Evolutionary conservation across 1,140 invertebrate species (phyloP), one percentile per base, ranked within the genome.

Genomic region (Pseudomyrmex gracilis): DNA sequence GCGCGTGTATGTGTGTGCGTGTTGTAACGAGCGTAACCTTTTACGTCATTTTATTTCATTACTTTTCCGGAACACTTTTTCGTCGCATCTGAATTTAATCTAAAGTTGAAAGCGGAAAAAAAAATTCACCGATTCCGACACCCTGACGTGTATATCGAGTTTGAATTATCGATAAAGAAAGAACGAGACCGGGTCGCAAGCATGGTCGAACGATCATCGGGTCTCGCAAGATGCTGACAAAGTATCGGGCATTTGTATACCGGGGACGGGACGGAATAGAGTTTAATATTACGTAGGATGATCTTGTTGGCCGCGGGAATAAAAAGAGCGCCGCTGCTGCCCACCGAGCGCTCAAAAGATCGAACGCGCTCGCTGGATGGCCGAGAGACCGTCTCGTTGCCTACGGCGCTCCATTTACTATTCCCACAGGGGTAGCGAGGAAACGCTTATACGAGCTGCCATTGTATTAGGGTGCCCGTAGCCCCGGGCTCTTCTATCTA

Each of bases 401-500:
- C 76, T 22, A 80, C 53, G 76, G 76, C 76, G 76, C 66, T 80
- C 76, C 76, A 80, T 80, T 80, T 80, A 84, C 85, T 86, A 86
- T 90, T 89, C 74, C 77, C 83, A 84, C 53, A 88, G 83, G 78
- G 80, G 67, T 61, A 49, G 49, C 61, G 55, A 43, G 17, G 43
- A 47, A 57, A 60, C 43, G 74, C 49, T 53, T 64, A 82, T 53
- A 57, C 7, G 83, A 53, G 55, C 68, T 67, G 61, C 82, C 78
- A 73, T 87, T 84, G 63, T 87, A 78, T 87, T 78, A 87, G 90
- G 83, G 87, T 86, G 85, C 66, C 34, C 64, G 85, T 84, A 78
- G 83, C 87, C 89, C 80, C 84, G 15, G 87, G 89, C 70, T 87
- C 74, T 90, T 90, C 76, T 80, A 80, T 90, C 89, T 87, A 89